phyloP scores from a whole-genome alignment of 2,113 vertebrate genomes.

The Mormyrus lacerda region DNA sequence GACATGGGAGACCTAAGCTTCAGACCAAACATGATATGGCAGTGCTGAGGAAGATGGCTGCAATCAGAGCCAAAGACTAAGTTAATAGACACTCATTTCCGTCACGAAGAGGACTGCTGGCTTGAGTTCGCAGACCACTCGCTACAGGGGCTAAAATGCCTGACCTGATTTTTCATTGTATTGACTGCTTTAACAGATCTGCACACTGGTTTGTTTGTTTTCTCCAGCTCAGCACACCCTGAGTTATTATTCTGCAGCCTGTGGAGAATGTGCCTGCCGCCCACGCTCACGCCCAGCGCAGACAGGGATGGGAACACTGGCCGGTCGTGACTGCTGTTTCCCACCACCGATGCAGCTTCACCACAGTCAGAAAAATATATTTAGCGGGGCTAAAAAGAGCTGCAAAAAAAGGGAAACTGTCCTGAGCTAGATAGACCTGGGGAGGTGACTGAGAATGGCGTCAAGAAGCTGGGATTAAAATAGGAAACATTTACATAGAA shows the following conservation, averaged over 20 bases:
- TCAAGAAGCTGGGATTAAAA: not conserved
- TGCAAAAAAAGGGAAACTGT: not conserved
- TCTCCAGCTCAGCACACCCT: conserved; percentile 18
- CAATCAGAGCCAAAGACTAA: not conserved
- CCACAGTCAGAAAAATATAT: not conserved
- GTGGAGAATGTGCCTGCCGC: not conserved
- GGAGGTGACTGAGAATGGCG: not conserved
- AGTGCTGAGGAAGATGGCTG: not conserved
- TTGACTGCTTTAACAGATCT: not conserved
- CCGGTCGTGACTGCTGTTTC: conserved; percentile 17
- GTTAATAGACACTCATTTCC: conserved; percentile 8
- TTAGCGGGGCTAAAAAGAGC: not conserved
- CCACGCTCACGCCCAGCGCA: not conserved
- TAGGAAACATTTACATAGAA: not conserved
- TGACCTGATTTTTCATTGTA: not conserved
- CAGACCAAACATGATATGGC: not conserved
- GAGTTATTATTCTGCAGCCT: conserved; percentile 2
- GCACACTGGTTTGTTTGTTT: not conserved
- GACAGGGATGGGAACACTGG: not conserved
- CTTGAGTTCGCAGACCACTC: not conserved
- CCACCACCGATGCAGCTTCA: not conserved
- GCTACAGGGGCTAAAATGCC: not conserved
- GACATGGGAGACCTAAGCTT: not conserved
- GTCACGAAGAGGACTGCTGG: not conserved
- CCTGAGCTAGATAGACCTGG: not conserved